phyloP scores from a whole-genome alignment of 2,113 vertebrate species.

The Laticauda colubrina region DNA sequence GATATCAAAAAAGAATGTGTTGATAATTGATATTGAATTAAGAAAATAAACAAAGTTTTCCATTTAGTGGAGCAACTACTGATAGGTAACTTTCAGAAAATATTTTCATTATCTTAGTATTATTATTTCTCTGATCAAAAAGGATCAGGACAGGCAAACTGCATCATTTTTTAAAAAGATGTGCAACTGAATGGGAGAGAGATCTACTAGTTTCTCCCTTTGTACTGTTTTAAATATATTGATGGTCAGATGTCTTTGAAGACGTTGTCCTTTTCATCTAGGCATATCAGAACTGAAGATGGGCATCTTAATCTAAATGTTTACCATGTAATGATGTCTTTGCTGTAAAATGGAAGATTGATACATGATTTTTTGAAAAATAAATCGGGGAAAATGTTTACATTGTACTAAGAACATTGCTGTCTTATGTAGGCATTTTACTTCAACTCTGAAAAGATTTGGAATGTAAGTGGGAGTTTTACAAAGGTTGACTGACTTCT shows the following conservation, averaged over 20 bases:
- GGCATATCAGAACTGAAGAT: constrained; percentile 7
- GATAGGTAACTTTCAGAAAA: constrained; percentile 18
- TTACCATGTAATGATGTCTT: neutral
- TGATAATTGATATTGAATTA: neutral
- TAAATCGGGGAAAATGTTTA: neutral
- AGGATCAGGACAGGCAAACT: neutral
- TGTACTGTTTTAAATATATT: constrained; percentile 32
- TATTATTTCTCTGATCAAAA: constrained; percentile 36
- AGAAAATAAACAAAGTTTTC: neutral
- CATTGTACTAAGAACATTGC: neutral
- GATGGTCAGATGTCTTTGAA: constrained; percentile 26
- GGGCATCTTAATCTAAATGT: neutral
- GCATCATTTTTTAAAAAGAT: constrained; percentile 32
- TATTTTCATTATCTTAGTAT: constrained; percentile 37
- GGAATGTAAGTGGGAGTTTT: neutral
- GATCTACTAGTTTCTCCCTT: neutral
- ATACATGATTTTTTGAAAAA: neutral
- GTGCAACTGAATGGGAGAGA: neutral
- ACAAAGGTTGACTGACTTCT: neutral
- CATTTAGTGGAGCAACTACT: constrained; percentile 2
- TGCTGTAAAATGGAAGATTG: neutral
- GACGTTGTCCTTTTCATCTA: constrained; percentile 39
- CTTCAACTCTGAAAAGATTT: neutral
- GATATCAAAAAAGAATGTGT: neutral
- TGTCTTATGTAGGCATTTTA: neutral